Evolutionary conservation across 2,888 invertebrate genomes (phyloP), one percentile per base, ranked within the genome.

Genomic region (Drosophila rubida): DNA sequence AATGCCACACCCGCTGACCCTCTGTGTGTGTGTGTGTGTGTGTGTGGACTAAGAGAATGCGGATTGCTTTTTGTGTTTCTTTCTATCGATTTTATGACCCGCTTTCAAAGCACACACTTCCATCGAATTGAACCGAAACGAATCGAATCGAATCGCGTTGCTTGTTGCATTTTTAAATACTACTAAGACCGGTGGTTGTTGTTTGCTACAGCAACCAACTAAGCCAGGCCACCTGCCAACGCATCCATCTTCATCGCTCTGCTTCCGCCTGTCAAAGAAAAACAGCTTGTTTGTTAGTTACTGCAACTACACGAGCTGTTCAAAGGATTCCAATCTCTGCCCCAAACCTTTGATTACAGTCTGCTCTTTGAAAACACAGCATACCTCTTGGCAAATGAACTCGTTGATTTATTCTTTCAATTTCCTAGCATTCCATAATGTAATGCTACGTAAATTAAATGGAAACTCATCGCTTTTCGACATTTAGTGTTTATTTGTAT

Each of bases 131-230:
- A 37, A 37, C 30, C 30, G 11, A 30, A 30, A 14, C 35, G 35
- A 37, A 37, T 7, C 35, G n/a, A 39, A n/a, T 68, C 61, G 48
- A 64, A 32, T 59, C 19, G 70, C 62, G 74, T 54, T 76, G 81
- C 81, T 84, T 82, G 81, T 81, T 82, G 81, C 85, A 82, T 82
- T 84, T 82, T 84, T 77, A 82, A 82, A 72, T 77, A 77, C 66
- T 51, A 42, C 23, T 75, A 77, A 61, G 51, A 42, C 25, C 44
- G 48, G 57, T 54, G 55, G 48, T 23, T 54, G 32, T 11, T 11
- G n/a, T n/a, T 55, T 37, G 50, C 39, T 59, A 37, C 37, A 30
- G 39, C n/a, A 19, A 32, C 19, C 11, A 35, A 37, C 32, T 25
- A 45, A 39, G n/a, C 7, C 11, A n/a, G n/a, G 11, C 6, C 22